Conservation (phyloP, 1,140 invertebrate genomes). For the Dinoponera quadriceps region DNA sequence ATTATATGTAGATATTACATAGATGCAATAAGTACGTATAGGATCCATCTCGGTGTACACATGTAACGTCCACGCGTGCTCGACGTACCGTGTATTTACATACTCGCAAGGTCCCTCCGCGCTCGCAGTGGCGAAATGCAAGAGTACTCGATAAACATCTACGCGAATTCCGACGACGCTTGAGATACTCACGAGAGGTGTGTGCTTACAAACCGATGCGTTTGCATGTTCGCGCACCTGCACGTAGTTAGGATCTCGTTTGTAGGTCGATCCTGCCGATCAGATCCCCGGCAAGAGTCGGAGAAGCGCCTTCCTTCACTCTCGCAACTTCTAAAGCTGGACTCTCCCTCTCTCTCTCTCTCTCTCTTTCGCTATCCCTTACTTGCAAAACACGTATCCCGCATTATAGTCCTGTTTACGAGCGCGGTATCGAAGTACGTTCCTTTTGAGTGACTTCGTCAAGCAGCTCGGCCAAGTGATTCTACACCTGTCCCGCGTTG, state of each 20-base stretch:
- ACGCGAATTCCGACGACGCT: conserved; percentile 13
- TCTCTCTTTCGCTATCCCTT: no score
- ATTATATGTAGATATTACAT: conserved; percentile 17
- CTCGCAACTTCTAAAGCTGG: neutral
- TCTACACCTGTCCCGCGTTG: neutral
- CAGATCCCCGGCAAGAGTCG: neutral
- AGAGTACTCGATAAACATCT: conserved; percentile 21
- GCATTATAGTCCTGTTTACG: no score
- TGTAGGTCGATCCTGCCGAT: conserved; percentile 19
- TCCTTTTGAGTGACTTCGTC: no score
- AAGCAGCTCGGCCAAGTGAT: no score
- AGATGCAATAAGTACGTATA: neutral
- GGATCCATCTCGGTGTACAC: neutral
- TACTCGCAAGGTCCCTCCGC: neutral
- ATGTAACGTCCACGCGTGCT: neutral
- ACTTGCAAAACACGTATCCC: no score
- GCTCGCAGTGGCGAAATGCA: conserved; percentile 21
- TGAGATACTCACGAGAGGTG: neutral
- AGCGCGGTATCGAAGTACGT: no score
- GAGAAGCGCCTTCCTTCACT: neutral
- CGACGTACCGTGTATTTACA: conserved; percentile 10
- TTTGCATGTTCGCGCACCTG: conserved; percentile 5
- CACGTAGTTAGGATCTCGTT: conserved; percentile 12
- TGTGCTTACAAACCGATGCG: neutral
- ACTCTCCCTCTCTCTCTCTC: neutral